Base-by-base conservation (phyloP, 2,113 vertebrate genomes). In the Tetraodon nigroviridis region DNA sequence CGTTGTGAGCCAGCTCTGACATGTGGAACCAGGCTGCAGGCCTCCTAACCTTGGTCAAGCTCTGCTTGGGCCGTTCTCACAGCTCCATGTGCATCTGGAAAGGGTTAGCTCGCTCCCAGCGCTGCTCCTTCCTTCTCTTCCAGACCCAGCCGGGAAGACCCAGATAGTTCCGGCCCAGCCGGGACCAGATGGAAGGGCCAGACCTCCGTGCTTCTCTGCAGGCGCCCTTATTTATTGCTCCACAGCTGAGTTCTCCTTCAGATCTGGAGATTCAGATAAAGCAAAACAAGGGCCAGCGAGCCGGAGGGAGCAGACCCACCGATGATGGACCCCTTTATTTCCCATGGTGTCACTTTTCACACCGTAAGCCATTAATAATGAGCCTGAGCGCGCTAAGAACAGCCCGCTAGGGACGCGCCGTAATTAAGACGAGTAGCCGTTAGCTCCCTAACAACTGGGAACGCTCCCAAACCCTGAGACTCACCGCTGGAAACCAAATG, bases 31-130 rank as follows among this genome's bases (percentile, higher is more conserved):
- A 2, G 41, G 45, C 53, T 63, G 18, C n/a, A 19, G 71, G 44
- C 55, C 61, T 48, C 59, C 63, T 61, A 49, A 42, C 44, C 27
- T 59, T 32, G 48, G 37, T 53, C 48, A 45, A 62, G 46, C 1
- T 18, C 62, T 46, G 61, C 55, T 68, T 4, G 1, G 47, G 11
- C 16, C 21, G 7, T 75, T 78, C 70, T 64, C 58, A 51, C 69
- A 61, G 57, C 22, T 40, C 45, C 50, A 19, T 50, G 32, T 67
- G 51, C 32, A 80, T 82, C 75, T 82, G 83, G 75, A 66, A 76
- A 55, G 64, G 50, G 63, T 68, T 58, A 79, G 32, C 55, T 10
- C 50, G 55, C 44, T 40, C 55, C 58, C 62, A 21, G 63, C 51
- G 42, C 19, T 14, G 2, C 57, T 60, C 46, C 42, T 50, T 58